phyloP scores from a whole-genome alignment of 2,113 vertebrate species.

The Anguilla japonica region DNA sequence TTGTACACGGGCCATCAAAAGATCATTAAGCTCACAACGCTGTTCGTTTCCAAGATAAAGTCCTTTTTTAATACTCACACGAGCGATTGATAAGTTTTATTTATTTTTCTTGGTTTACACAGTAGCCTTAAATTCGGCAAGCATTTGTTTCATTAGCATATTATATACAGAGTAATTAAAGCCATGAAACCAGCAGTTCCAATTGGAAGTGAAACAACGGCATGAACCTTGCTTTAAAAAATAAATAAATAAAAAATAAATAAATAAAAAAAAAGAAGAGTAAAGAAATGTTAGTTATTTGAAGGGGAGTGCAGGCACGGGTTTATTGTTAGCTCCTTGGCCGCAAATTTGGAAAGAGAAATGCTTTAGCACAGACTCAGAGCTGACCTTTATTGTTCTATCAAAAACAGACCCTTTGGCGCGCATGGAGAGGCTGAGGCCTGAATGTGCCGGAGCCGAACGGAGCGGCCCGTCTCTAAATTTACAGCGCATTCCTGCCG shows the following conservation, averaged over 20 bases:
- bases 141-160: constrained; percentile 31
- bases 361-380: constrained; percentile 53
- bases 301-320: constrained; percentile 38
- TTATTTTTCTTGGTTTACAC: not conserved
- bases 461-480: constrained; percentile 17
- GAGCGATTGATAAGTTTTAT: not conserved
- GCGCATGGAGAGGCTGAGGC: constrained; percentile 30
- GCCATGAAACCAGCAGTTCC: constrained; percentile 53
- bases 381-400: constrained; percentile 60
- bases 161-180: constrained; percentile 58
- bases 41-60: not conserved
- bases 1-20: not conserved
- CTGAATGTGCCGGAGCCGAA: constrained; percentile 1
- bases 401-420: constrained; percentile 53
- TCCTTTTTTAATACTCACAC: not conserved
- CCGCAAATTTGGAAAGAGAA: constrained; percentile 49
- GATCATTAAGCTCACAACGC: not conserved
- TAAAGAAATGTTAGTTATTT: constrained; percentile 48
- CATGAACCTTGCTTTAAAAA: constrained; percentile 45
- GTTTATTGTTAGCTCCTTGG: constrained; percentile 54
- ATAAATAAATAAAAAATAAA: no score
- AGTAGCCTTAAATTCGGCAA: not conserved
- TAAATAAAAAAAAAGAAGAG: not conserved
- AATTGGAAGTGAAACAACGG: constrained; percentile 45
- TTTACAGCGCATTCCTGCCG: constrained; percentile 37